Base-by-base conservation (phyloP, 2,888 invertebrate species). In the Theodoxus fluviatilis region DNA sequence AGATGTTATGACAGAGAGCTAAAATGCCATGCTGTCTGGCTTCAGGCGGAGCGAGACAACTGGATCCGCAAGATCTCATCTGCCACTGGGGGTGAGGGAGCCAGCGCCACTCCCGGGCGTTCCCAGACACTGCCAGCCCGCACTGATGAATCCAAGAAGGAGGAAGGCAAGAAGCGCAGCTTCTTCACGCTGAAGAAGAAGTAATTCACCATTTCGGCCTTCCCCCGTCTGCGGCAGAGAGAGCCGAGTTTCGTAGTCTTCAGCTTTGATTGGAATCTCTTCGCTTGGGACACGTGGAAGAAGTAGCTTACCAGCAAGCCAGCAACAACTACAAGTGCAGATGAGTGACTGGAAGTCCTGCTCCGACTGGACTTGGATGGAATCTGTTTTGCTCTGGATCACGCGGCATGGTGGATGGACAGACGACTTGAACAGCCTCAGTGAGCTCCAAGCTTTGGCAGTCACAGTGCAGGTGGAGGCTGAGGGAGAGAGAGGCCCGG, bases 131-230 rank as follows among this genome's bases (percentile, higher is more conserved):
- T 97, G 88, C 98, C 97, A 82, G 95, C 96, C 40, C 75, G 80
- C 37, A 73, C 76, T 61, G 77, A 75, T 22, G 76, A 76, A 49
- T 75, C 76, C 31, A 92, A 93, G 89, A 93, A 93, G 89, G 94
- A 94, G 84, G 94, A 95, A 90, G 93, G 94, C 87, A 97, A 97
- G 91, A 93, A 94, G 87, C 93, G 95, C 89, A 94, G 95, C 89
- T 97, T 98, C 92, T 96, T 98, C 91, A 97, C 97, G 87, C 92
- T 97, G 89, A 97, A 96, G 92, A 97, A 96, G 92, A 96, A 95
- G 93, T 83, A 81, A 68, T 49, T 25, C 25, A 3, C n/a, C 38
- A 6, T 35, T n/a, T n/a, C n/a, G n/a, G 25, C 25, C 63, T 70
- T 33, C 47, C 57, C 47, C 25, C 40, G 40, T 25, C 31, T 65